Evolutionary conservation across 2,113 vertebrate species (phyloP).

Genomic region (Anhinga anhinga): DNA sequence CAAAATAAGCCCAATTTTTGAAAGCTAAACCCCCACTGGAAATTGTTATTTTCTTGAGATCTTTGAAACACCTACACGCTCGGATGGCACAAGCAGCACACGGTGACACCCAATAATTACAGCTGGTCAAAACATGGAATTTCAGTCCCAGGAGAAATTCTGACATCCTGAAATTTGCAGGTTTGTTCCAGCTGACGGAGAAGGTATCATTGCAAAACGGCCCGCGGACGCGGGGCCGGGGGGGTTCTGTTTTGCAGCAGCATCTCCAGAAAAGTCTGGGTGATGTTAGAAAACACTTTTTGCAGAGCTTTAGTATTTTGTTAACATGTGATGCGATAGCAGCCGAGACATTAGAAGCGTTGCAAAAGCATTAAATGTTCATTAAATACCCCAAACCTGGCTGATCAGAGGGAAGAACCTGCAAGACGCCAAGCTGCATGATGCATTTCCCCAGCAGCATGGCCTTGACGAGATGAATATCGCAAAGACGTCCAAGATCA

Average conservation of each 20-base stretch:
- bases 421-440: background rate
- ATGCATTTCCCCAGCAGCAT: background rate
- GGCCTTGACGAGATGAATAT: background rate
- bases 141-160: background rate
- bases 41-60: background rate
- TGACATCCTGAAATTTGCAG: background rate
- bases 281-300: background rate
- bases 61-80: background rate
- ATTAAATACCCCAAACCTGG: background rate
- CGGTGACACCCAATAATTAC: background rate
- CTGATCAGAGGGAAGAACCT: background rate
- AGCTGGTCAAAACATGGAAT: background rate
- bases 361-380: background rate
- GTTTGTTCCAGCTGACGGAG: background rate
- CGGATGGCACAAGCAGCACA: background rate
- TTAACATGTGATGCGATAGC: rapidly evolving
- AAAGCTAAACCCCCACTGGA: background rate
- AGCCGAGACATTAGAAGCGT: rapidly evolving
- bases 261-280: background rate
- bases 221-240: rapidly evolving
- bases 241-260: background rate
- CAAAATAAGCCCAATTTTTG: background rate
- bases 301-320: background rate
- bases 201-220: background rate
- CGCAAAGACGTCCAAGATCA: background rate